Base-by-base conservation (phyloP, 2,797 vertebrate genomes). In the Ibycter americanus region DNA sequence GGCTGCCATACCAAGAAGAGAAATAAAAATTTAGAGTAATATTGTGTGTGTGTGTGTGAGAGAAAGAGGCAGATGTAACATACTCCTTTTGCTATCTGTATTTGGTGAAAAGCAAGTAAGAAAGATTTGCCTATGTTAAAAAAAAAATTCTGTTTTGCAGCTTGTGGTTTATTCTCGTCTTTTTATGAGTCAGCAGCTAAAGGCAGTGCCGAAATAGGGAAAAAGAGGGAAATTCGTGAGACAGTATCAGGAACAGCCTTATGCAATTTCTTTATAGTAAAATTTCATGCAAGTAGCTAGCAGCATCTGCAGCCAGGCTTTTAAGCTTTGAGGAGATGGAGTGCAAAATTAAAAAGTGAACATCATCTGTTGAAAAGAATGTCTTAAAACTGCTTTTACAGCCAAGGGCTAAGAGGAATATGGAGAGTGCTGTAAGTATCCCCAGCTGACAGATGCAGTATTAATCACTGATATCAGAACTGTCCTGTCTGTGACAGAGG, bases 131-230 rank as follows among this genome's bases (percentile, higher is more conserved):
- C 71, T 80, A 0, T 65, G 40, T 63, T 89, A 78, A 90, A 80
- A 63, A 74, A 65, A 42, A 38, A 36, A 54, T 2, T 52, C 32
- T 73, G 38, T 21, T 78, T 65, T 83, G 86, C 67, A 78, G 47
- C 32, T 65, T 44, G 68, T 56, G 81, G 83, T 47, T 96, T 95
- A 67, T 89, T 82, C 74, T 93, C 68, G 47, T 89, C 58, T 95
- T 82, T 93, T 84, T 90, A 16, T 93, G 90, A 97, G 89, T 97
- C 95, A 96, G 92, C 87, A 55, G 40, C 67, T 93, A 85, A 78
- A 93, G 65, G 49, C 85, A 85, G 72, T 87, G 72, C 71, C 1
- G 3, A 86, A 87, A 73, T 51, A 79, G 71, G 80, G 68, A 61
- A 83, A 93, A 93, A 19, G 21, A 46, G 94, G 88, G 91, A 94